Evolutionary conservation across 1,140 invertebrate species (phyloP), one percentile per base, ranked within the genome.

Genomic region (Drosophila repleta): DNA sequence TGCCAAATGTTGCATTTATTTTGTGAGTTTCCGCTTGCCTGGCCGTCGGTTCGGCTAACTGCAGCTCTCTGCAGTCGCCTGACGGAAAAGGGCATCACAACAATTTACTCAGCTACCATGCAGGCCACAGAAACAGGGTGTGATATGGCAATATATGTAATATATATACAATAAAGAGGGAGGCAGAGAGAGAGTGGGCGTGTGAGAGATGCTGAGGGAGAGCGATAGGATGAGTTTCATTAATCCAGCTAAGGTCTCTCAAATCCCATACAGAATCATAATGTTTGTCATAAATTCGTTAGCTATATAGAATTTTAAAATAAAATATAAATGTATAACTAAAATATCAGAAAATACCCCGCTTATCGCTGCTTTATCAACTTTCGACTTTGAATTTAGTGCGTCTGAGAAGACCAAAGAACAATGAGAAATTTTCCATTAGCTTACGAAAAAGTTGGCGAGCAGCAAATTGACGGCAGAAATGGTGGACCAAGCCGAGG

Each of bases 1-100:
- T 90, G 79, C 87, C 82, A 90, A 90, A 87, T 90, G 79, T 90
- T 90, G 87, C 82, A 82, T 90, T 90, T 87, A 80, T 87, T 76
- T 77, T 87, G 87, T 76, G 66, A 78, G 79, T 66, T 90, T 90
- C 82, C 82, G 82, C 55, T 68, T 69, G 55, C 48, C 51, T 73
- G 57, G 26, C 45, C 63, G 49, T 48, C 62, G 18, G 48, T 51
- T 32, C 21, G 46, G 10, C 55, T 49, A 55, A 24, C 35, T 72
- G 56, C 29, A 21, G 52, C 61, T 24, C 11, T 39, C 49, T 46
- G 2, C 29, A 32, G 10, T 8, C 24, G 39, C 37, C 21, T 43
- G 48, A 67, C 43, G 51, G 49, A 67, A 60, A 72, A 73, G 46
- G 57, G 71, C 71, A 62, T 53, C 58, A 37, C 70, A 58, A 51